Evolutionary conservation across 2,113 vertebrate genomes (phyloP).

Genomic region (Perca schrenkii): DNA sequence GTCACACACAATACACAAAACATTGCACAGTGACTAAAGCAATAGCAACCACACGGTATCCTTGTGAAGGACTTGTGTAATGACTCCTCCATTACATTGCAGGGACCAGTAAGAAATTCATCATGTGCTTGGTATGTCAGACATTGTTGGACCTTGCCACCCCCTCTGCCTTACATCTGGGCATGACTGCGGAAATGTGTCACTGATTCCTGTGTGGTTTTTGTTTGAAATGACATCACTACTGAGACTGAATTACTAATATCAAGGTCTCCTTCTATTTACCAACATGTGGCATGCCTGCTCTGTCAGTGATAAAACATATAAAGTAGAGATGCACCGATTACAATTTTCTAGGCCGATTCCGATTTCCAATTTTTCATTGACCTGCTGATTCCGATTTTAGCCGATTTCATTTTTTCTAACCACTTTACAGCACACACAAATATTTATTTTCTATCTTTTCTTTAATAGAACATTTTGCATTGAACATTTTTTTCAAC

Average conservation of each 20-base stretch:
- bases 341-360: too few species aligned
- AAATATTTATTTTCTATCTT: too few species aligned
- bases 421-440: too few species aligned
- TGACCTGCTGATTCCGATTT: too few species aligned
- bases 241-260: constrained; percentile 5
- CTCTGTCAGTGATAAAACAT: neutral
- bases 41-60: neutral
- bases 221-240: constrained; percentile 27
- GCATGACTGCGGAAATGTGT: constrained; percentile 7
- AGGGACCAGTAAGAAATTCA: constrained; percentile 27
- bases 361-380: too few species aligned
- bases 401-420: too few species aligned
- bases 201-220: constrained; percentile 16
- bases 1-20: neutral
- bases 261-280: neutral
- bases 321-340: neutral
- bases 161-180: constrained; percentile 32
- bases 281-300: neutral
- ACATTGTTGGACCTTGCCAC: constrained; percentile 14
- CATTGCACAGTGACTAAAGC: neutral
- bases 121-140: constrained; percentile 54
- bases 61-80: constrained; percentile 12
- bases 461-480: too few species aligned
- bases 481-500: too few species aligned
- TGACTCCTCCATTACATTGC: constrained; percentile 31